phyloP scores from a whole-genome alignment of 2,797 vertebrate species.

The Myripristis jacobus region DNA sequence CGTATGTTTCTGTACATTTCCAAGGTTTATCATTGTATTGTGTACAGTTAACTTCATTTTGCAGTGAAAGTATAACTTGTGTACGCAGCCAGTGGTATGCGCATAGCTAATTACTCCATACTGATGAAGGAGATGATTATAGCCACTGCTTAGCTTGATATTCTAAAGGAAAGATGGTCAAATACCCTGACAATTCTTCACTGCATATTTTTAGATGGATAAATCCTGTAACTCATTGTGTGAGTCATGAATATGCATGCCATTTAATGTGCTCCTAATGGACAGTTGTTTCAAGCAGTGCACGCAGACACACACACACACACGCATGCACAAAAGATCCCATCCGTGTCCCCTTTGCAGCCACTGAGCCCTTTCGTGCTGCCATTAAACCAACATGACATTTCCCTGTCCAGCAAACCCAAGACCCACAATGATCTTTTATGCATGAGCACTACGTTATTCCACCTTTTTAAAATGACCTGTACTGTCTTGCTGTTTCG shows the following conservation, averaged over 20 bases:
- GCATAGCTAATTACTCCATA: too few relatives aligned
- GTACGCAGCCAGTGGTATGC: too few relatives aligned
- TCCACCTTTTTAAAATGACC: slow-evolving; percentile 4
- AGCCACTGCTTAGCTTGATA: too few relatives aligned
- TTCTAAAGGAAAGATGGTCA: too few relatives aligned
- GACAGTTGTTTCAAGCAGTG: too few relatives aligned
- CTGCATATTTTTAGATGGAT: neutral
- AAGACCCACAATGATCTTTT: slow-evolving; percentile 18
- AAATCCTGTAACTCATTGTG: neutral
- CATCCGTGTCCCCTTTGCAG: neutral
- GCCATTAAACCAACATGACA: slow-evolving; percentile 31
- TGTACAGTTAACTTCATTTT: too few relatives aligned
- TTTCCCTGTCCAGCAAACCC: slow-evolving; percentile 1
- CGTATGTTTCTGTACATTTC: too few relatives aligned
- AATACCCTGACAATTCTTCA: neutral
- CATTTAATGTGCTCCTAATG: neutral
- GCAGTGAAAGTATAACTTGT: too few relatives aligned
- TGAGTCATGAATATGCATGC: neutral
- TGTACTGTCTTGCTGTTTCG: slow-evolving; percentile 1
- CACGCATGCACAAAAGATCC: neutral
- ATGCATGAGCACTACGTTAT: slow-evolving; percentile 19
- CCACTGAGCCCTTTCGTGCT: neutral
- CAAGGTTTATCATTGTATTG: too few relatives aligned
- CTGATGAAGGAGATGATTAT: too few relatives aligned
- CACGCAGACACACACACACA: neutral